Evolutionary conservation across 2,113 vertebrate genomes (phyloP), one percentile per base, ranked within the genome.

Genomic region (Gobio gobio): DNA sequence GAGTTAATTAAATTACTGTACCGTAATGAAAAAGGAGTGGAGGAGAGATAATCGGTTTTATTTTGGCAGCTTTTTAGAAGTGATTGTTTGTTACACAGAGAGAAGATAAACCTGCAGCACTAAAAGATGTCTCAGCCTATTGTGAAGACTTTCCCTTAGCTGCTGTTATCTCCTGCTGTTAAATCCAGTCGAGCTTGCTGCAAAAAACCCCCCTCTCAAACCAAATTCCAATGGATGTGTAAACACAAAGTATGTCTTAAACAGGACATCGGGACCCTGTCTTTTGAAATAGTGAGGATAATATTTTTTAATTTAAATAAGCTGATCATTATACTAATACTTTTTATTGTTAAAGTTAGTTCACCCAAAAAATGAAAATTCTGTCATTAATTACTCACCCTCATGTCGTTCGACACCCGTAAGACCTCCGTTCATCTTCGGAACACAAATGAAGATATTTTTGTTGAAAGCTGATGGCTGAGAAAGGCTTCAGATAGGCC

Each of bases 201-300:
- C 90, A 92, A 92, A 85, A 84, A 83, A 16, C 92, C 87, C 16
- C 92, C 86, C 91, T 79, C 84, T 91, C 86, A 43, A 66, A 24
- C 85, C 47, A 86, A 86, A 91, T 92, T 90, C 90, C 79, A 72
- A 29, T n/a, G 43, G 26, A 87, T 75, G 80, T 80, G 66, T 92
- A 84, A 92, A 90, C 89, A 92, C 89, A 88, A 90, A 91, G 86
- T 78, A 1, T 49, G 78, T 72, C 84, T 78, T 58, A 51, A 89
- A 29, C 83, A 78, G 83, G 83, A 74, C 56, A 45, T 18, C 8
- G 18, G n/a, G 80, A 83, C 40, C 5, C 33, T 4, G 47, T 45
- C 47, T 29, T 80, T 82, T 72, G 85, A 49, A 22, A 64, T n/a
- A 5, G 29, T 68, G 29, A 26, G 51, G 10, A 20, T 45, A 45